Conservation (phyloP, 2,113 vertebrate genomes). For the Archilochus colubris region DNA sequence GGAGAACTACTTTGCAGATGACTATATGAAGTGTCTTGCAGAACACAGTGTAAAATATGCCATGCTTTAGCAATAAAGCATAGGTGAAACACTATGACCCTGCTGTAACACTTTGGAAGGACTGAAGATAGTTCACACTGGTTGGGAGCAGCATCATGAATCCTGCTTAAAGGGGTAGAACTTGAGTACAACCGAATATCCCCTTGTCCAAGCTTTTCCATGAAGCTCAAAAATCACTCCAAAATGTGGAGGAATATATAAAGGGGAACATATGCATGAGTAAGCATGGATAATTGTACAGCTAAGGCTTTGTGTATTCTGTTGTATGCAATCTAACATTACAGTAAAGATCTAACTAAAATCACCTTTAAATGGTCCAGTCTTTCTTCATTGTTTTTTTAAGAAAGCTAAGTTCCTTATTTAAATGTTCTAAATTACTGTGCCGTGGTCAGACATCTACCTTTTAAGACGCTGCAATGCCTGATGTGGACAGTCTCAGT, state of each 20-base stretch:
- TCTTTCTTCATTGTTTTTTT: neutral
- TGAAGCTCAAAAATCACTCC: slow-evolving; percentile 49
- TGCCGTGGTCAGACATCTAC: neutral
- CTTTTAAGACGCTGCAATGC: neutral
- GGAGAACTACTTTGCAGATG: neutral
- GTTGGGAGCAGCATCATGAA: neutral
- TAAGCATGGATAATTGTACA: neutral
- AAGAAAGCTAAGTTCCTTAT: neutral
- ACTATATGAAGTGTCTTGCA: neutral
- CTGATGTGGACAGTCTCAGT: neutral
- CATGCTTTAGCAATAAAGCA: neutral
- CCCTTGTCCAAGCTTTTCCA: slow-evolving; percentile 44
- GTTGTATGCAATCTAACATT: neutral
- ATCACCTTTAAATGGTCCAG: neutral
- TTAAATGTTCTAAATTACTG: neutral
- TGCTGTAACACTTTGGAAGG: neutral
- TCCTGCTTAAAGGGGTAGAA: slow-evolving; percentile 13
- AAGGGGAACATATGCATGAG: neutral
- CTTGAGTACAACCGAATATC: neutral
- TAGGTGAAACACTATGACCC: neutral
- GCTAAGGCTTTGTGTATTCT: neutral
- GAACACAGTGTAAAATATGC: neutral
- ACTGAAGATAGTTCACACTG: neutral
- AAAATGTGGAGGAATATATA: neutral
- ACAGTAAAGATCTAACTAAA: neutral